Evolutionary conservation across 2,888 invertebrate species (phyloP), one percentile per base, ranked within the genome.

Genomic region (Dicyrtomina minuta): DNA sequence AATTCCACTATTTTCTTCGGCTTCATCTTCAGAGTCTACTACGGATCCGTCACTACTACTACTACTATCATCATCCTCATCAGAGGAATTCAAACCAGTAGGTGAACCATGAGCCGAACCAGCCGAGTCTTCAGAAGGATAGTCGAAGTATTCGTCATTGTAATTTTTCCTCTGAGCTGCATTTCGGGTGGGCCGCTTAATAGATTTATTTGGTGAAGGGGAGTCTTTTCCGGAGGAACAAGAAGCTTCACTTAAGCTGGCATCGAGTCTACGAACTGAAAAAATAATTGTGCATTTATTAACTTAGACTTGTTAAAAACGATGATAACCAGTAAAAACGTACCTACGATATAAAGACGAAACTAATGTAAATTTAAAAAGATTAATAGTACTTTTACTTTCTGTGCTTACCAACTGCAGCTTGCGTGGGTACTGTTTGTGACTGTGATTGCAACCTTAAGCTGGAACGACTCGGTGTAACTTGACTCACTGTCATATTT

Each of bases 181-280:
- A 33, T 8, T 33, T n/a, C 33, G 3, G 33, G 4, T 33, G 33
- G 33, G 8, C 33, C 8, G 2, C 26, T 56, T n/a, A n/a, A n/a
- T n/a, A n/a, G n/a, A n/a, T n/a, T n/a, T 27, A 27, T 22, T n/a
- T 20, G 13, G 3, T 17, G 51, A n/a, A 13, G 51, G 33, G 33
- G 33, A 33, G 33, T 33, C 17, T 17, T 17, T 8, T 15, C 33
- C 4, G 56, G 56, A 26, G n/a, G n/a, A n/a, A n/a, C n/a, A n/a
- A n/a, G 56, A 56, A 33, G 33, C 33, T 33, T 33, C 56, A 26
- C 17, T 56, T 17, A 56, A 27, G 27, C 56, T 56, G 1, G 12
- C 2, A 1, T 56, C 56, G 13, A 56, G 27, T 56, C 17, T 56
- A 8, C 56, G 56, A 27, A 33, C 56, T 56, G 13, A 56, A 24